Conservation (phyloP, 2,888 invertebrate genomes). For the Sarcophaga subvicina region DNA sequence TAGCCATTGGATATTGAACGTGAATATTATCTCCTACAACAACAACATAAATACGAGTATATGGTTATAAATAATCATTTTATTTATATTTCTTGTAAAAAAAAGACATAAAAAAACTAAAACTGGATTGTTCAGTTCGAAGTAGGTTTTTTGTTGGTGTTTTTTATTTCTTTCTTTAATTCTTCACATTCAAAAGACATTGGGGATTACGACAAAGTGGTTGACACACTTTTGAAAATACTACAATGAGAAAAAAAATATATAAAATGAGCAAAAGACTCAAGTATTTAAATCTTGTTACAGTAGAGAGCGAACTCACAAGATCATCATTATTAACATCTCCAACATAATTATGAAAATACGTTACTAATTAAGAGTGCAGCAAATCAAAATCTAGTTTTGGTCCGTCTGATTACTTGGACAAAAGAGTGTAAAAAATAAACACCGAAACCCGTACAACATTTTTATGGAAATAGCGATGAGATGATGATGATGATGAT, state of each 20-base stretch:
- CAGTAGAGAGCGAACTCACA: slow-evolving; percentile 20
- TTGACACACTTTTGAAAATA: slow-evolving; percentile 69
- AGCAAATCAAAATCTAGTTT: slow-evolving; percentile 68
- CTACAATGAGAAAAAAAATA: slow-evolving; percentile 13
- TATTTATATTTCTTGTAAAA: not conserved
- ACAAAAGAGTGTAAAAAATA: slow-evolving; percentile 35
- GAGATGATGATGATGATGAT: not conserved
- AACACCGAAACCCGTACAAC: slow-evolving; percentile 23
- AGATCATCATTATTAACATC: slow-evolving; percentile 11
- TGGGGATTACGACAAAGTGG: slow-evolving; percentile 53
- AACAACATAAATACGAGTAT: not conserved
- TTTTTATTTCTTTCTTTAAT: not conserved
- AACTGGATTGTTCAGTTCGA: slow-evolving; percentile 62
- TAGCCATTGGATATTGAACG: slow-evolving; percentile 51
- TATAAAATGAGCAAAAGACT: slow-evolving; percentile 8
- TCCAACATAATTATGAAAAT: not conserved
- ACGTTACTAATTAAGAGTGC: slow-evolving; percentile 67
- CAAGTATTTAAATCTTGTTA: slow-evolving; percentile 28
- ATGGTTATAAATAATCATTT: too few relatives aligned
- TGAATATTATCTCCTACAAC: not conserved
- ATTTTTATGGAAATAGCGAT: not conserved
- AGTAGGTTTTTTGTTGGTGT: slow-evolving; percentile 10
- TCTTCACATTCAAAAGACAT: slow-evolving; percentile 14
- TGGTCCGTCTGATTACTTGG: slow-evolving; percentile 3
- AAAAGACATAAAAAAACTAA: slow-evolving; percentile 20